A percentile compares a stretch with the other conserved stretches of the same genome.
Conservation (phyloP, 2,113 vertebrate genomes). For the Phylloscopus trochiloides region DNA sequence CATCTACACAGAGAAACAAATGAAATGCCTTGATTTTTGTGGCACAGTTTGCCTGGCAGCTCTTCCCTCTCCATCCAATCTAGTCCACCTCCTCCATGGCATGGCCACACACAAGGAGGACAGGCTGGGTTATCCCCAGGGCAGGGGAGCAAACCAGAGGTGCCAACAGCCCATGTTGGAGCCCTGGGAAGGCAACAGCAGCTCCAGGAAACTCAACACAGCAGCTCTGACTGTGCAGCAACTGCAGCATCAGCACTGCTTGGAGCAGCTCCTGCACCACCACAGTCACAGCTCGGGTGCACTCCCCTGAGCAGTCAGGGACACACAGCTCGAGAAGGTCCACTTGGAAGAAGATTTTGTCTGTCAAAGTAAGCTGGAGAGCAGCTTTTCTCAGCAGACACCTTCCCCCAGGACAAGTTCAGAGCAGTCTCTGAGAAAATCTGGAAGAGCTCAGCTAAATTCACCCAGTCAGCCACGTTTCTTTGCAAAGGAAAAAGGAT, state of each 20-base stretch:
- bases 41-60: neutral
- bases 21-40: neutral
- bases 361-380: neutral
- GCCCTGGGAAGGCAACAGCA: neutral
- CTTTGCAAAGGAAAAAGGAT: neutral
- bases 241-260: rapidly evolving
- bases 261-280: neutral
- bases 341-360: neutral
- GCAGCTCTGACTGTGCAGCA: neutral
- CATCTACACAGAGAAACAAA: neutral
- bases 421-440: neutral
- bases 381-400: neutral
- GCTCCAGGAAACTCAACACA: neutral
- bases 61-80: neutral
- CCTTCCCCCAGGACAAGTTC: neutral
- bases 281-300: rapidly evolving
- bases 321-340: neutral
- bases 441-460: neutral
- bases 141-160: neutral
- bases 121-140: neutral
- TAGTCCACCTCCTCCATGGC: neutral
- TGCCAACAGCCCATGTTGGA: rapidly evolving
- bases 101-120: neutral
- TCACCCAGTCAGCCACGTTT: neutral
- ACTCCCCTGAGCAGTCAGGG: neutral